A percentile compares a stretch with the other conserved stretches of the same genome.
phyloP scores from a whole-genome alignment of 1,140 invertebrate genomes.

The Lasioglossum baleicum region DNA sequence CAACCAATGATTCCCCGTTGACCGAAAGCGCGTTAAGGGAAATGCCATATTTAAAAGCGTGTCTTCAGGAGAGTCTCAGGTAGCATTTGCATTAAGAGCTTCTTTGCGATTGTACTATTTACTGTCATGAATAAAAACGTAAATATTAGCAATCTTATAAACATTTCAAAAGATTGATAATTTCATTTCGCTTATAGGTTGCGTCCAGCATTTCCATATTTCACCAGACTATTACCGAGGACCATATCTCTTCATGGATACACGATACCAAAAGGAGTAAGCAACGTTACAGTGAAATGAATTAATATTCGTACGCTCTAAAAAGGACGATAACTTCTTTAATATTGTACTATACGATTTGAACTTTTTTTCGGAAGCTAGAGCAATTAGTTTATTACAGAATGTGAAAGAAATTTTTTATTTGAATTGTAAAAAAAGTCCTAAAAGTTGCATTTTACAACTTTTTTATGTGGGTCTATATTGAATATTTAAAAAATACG shows the following conservation, averaged over 20 bases:
- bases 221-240: constrained; percentile 83
- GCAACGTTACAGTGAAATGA: constrained; percentile 42
- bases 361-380: too few species aligned
- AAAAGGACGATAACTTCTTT: neutral
- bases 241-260: constrained; percentile 86
- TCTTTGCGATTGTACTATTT: too few species aligned
- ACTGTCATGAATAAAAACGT: too few species aligned
- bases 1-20: constrained; percentile 64
- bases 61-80: constrained; percentile 85
- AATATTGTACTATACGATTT: too few species aligned
- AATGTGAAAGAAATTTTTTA: too few species aligned
- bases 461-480: too few species aligned
- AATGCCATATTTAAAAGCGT: constrained; percentile 84
- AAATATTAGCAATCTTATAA: neutral
- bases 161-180: constrained; percentile 35
- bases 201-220: constrained; percentile 82
- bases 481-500: too few species aligned
- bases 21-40: constrained; percentile 75
- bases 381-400: too few species aligned
- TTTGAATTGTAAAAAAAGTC: too few species aligned
- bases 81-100: constrained; percentile 45
- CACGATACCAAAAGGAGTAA: constrained; percentile 83
- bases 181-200: constrained; percentile 72
- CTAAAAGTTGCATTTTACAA: too few species aligned
- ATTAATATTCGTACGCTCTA: neutral